Evolutionary conservation across 2,113 vertebrate genomes (phyloP), one percentile per base, ranked within the genome.

Genomic region (Pyxicephalus adspersus): DNA sequence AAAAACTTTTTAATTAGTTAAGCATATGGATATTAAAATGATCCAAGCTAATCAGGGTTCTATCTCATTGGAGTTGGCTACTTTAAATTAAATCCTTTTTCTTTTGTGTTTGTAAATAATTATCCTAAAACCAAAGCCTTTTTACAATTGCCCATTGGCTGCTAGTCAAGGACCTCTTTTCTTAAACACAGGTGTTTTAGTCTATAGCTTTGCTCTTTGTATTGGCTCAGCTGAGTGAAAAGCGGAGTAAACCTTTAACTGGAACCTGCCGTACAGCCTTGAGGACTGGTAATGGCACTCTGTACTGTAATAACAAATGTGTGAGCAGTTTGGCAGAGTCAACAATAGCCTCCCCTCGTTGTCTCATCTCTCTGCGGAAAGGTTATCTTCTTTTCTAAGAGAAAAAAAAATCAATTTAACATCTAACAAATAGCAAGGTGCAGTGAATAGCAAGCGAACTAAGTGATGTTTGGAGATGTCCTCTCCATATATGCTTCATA

Each of bases 401-500:
- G 51, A 51, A 45, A 81, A 73, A n/a, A 45, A 80, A 81, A 81
- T 81, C 79, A 74, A 81, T 81, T 73, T 74, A 51, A 3, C 50
- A 22, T 64, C 61, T 31, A 58, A 51, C 70, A 81, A 81, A 81
- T 81, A 70, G 60, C 61, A 65, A 60, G 79, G 71, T 81, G n/a
- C 20, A 72, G 57, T 25, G 68, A 64, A 63, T 29, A 25, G 6
- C 57, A 26, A 50, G 34, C 13, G 31, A 50, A 57, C 57, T 45
- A 61, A 52, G 77, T 60, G 67, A 72, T 51, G 68, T 34, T 70
- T 50, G 51, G 28, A 52, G 67, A 64, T 23, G 26, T 64, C 70
- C 26, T 51, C 58, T 64, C 17, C 57, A 52, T 19, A 57, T 20
- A 29, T 13, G 45, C 34, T 29, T n/a, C 3, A 23, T 65, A 18